Percentiles rank a stretch among this genome's conserved stretches.
These are phyloP conservation scores for Epistrophella euchroma DNA, from an alignment of 2,888 invertebrate genomes.

Conservation along the genomic window DNA sequence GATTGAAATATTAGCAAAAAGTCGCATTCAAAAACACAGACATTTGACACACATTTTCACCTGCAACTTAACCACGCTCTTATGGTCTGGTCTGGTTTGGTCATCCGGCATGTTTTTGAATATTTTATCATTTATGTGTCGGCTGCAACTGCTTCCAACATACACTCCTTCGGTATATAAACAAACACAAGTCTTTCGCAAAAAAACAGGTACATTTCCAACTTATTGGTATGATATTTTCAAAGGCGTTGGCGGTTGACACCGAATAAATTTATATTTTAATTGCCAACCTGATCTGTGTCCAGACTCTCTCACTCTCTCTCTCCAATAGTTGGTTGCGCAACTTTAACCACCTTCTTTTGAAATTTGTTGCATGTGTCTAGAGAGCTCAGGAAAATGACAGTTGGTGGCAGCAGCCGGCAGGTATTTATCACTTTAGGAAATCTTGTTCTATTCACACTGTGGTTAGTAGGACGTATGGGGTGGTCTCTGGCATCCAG, in stretches of 20 bases:
- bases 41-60: slow-evolving; percentile 67
- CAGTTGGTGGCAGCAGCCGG: slow-evolving; percentile 50
- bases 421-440: slow-evolving; percentile 66
- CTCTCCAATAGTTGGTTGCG: neutral
- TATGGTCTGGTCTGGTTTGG: slow-evolving; percentile 1
- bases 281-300: slow-evolving; percentile 59
- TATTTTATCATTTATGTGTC: slow-evolving; percentile 20
- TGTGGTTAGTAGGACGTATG: slow-evolving; percentile 32
- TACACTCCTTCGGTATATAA: neutral
- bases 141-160: slow-evolving; percentile 20
- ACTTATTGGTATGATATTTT: neutral
- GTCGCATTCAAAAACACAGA: neutral
- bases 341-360: slow-evolving; percentile 29
- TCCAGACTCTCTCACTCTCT: slow-evolving; percentile 4
- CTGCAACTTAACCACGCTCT: slow-evolving; percentile 31
- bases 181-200: slow-evolving; percentile 15
- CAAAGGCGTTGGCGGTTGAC: slow-evolving; percentile 63
- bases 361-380: slow-evolving; percentile 24
- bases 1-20: slow-evolving; percentile 13
- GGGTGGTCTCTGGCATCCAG: slow-evolving; percentile 20
- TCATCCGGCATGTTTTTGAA: slow-evolving; percentile 32
- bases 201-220: slow-evolving; percentile 47
- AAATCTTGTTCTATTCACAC: slow-evolving; percentile 63
- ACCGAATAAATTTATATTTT: slow-evolving; percentile 50
- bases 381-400: slow-evolving; percentile 10